phyloP scores from a whole-genome alignment of 1,140 invertebrate species.

The Leptoteleia sp. region DNA sequence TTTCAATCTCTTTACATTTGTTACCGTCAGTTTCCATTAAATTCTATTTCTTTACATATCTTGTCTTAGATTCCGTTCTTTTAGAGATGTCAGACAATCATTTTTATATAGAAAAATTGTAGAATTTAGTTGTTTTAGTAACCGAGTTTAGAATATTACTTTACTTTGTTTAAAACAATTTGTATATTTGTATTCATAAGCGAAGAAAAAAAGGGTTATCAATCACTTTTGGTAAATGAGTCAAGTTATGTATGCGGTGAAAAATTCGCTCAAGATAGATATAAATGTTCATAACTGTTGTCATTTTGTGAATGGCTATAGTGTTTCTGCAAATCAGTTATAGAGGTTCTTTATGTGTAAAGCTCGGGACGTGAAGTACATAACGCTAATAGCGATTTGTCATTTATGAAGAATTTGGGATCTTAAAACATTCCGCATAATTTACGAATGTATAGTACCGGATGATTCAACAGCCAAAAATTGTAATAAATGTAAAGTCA shows the following conservation, averaged over 20 bases:
- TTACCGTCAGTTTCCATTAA: too few relatives aligned
- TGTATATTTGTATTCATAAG: constrained; percentile 22
- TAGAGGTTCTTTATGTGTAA: constrained; percentile 45
- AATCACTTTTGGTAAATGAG: constrained; percentile 43
- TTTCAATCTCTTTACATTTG: too few relatives aligned
- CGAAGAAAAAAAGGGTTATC: constrained; percentile 16
- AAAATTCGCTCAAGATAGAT: constrained; percentile 40
- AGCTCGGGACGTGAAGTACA: constrained; percentile 49
- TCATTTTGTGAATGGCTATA: constrained; percentile 45
- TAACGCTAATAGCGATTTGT: constrained; percentile 55
- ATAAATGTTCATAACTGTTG: constrained; percentile 52
- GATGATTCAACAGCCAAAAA: constrained; percentile 40
- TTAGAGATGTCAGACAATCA: too few relatives aligned
- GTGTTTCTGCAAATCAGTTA: constrained; percentile 55
- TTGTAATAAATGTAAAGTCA: constrained; percentile 23
- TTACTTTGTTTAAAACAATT: constrained; percentile 10
- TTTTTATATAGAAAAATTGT: too few relatives aligned
- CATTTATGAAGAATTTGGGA: constrained; percentile 39
- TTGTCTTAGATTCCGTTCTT: too few relatives aligned
- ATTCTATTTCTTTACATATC: too few relatives aligned
- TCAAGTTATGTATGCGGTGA: constrained; percentile 19
- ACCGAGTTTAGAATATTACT: too few relatives aligned
- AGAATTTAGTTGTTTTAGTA: too few relatives aligned
- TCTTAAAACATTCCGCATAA: constrained; percentile 49
- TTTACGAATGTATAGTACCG: constrained; percentile 31